These are phyloP conservation scores for Nudaria mundana DNA, from an alignment of 2,888 invertebrate species.

Conservation along the genomic window DNA sequence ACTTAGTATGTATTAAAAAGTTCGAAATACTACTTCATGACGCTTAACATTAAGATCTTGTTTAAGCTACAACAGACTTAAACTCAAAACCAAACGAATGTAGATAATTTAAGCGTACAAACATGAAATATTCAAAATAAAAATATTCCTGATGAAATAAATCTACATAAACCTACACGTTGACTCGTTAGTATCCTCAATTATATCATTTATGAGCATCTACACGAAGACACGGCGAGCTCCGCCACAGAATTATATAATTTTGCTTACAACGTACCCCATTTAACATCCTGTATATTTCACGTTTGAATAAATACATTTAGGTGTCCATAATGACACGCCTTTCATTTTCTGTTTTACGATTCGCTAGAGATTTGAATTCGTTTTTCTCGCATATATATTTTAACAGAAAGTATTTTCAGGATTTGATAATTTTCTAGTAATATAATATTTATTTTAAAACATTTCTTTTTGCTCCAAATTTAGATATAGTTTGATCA, in stretches of 20 bases:
- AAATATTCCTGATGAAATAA: background rate
- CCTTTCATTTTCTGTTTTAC: constrained; percentile 36
- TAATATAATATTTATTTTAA: no score
- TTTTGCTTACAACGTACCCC: constrained; percentile 26
- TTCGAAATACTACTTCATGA: no score
- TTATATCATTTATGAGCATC: constrained; percentile 14
- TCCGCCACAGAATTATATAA: constrained; percentile 23
- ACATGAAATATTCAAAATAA: no score
- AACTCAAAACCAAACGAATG: no score
- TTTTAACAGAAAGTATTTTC: constrained; percentile 29
- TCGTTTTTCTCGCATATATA: constrained; percentile 35
- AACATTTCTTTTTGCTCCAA: no score
- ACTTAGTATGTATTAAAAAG: no score
- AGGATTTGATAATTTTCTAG: no score
- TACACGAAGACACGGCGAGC: constrained; percentile 16
- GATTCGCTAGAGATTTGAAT: constrained; percentile 32
- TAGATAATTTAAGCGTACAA: background rate
- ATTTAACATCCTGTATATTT: constrained; percentile 39
- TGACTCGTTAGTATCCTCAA: constrained; percentile 17
- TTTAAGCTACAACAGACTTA: no score
- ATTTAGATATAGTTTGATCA: no score
- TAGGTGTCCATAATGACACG: constrained; percentile 41
- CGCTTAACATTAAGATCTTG: no score
- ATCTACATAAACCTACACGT: background rate
- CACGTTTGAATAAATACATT: constrained; percentile 44